Percentiles rank a stretch among this genome's conserved stretches.
Evolutionary conservation across 2,888 invertebrate species (phyloP).

Genomic region (Lasioglossum pauxillum): DNA sequence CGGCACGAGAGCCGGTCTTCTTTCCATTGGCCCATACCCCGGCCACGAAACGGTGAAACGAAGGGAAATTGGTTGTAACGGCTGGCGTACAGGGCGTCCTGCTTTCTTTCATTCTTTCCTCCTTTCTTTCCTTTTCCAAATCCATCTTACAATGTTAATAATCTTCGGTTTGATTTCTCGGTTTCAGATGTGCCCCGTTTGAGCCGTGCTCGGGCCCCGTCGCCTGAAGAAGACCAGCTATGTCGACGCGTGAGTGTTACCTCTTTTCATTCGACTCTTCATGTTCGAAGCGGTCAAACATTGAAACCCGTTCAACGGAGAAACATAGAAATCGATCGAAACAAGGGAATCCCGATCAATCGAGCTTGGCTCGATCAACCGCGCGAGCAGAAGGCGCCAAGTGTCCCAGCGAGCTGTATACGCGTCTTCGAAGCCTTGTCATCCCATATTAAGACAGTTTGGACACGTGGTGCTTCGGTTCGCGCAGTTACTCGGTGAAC

Average conservation of each 20-base stretch:
- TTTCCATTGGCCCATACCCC: conserved; percentile 12
- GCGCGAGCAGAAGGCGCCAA: background rate
- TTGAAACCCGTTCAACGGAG: background rate
- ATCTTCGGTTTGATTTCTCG: conserved; percentile 54
- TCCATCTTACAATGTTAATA: background rate
- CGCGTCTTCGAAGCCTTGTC: background rate
- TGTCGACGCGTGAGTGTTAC: conserved; percentile 71
- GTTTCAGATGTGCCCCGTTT: conserved; percentile 72
- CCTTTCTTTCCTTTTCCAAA: background rate
- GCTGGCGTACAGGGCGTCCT: background rate
- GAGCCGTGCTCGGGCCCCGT: conserved; percentile 60
- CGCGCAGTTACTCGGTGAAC: conserved; percentile 41
- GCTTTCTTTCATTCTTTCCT: background rate
- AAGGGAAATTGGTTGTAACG: conserved; percentile 2
- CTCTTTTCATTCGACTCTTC: conserved; percentile 1
- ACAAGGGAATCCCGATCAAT: background rate
- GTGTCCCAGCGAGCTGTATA: background rate
- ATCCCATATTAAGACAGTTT: background rate
- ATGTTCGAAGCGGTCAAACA: background rate
- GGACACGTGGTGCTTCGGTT: background rate
- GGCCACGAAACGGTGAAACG: conserved; percentile 4
- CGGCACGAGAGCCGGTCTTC: conserved; percentile 36
- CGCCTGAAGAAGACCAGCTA: conserved; percentile 63
- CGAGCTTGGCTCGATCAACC: background rate
- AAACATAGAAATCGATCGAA: background rate